phyloP scores from a whole-genome alignment of 2,113 vertebrate genomes.

The Tonatia bakeri region DNA sequence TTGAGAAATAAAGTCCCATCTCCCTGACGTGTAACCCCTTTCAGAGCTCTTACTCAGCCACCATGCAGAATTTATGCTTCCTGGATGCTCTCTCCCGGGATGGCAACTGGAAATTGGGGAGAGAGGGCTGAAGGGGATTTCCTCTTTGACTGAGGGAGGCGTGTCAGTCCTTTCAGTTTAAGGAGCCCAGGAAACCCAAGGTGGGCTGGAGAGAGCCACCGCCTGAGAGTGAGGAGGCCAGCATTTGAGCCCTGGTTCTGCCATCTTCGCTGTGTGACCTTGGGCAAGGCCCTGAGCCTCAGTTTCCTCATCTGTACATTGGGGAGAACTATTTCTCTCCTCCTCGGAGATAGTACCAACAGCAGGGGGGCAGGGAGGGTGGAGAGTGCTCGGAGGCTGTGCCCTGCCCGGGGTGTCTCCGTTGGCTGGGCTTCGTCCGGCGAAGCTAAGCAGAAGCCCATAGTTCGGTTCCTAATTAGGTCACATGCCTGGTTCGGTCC shows the following conservation, averaged over 20 bases:
- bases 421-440: too few species aligned
- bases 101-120: slow-evolving; percentile 61
- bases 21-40: slow-evolving; percentile 75
- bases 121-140: neutral
- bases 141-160: neutral
- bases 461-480: too few species aligned
- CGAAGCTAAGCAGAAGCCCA: too few species aligned
- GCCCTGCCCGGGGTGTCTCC: too few species aligned
- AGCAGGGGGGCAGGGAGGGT: rapidly evolving
- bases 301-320: neutral
- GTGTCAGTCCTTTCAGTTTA: neutral
- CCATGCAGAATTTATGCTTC: slow-evolving; percentile 76
- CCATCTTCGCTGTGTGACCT: neutral
- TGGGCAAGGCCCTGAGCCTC: neutral
- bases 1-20: slow-evolving; percentile 80
- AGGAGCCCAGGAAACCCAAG: neutral
- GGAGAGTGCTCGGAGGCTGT: neutral
- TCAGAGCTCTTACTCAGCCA: slow-evolving; percentile 70
- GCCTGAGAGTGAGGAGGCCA: neutral
- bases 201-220: neutral
- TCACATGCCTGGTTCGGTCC: too few species aligned
- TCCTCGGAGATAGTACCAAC: neutral
- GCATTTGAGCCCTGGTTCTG: neutral
- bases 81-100: slow-evolving; percentile 65
- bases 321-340: neutral